Conservation (phyloP, 2,113 vertebrate genomes). For the Pseudorhombus dupliciocellatus region DNA sequence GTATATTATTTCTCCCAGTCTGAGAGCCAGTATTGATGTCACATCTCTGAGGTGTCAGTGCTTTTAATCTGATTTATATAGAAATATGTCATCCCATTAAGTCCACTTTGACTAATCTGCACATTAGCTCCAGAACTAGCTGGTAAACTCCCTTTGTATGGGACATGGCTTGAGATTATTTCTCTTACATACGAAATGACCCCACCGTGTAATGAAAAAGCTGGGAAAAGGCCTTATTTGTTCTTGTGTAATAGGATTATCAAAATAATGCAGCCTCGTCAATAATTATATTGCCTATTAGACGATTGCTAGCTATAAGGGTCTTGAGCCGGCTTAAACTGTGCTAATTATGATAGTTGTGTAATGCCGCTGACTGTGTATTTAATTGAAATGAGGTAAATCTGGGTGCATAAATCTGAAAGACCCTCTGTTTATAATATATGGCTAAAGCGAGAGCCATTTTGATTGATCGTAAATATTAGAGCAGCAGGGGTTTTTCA, state of each 20-base stretch:
- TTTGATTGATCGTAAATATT: neutral
- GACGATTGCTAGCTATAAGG: slow-evolving; percentile 42
- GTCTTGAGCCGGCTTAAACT: slow-evolving; percentile 56
- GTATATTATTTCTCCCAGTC: slow-evolving; percentile 67
- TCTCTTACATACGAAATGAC: slow-evolving; percentile 31
- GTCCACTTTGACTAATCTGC: slow-evolving; percentile 73
- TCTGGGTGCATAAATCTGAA: neutral
- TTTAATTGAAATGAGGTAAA: slow-evolving; percentile 3
- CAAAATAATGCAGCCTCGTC: slow-evolving; percentile 55
- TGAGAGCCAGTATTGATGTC: slow-evolving; percentile 64
- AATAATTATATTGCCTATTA: slow-evolving; percentile 63
- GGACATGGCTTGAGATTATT: slow-evolving; percentile 27
- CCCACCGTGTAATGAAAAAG: slow-evolving; percentile 50
- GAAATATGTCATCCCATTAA: slow-evolving; percentile 75
- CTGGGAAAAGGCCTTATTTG: slow-evolving; percentile 57
- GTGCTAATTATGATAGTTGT: neutral
- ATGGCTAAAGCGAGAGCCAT: neutral
- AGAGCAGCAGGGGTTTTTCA: neutral
- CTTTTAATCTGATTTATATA: slow-evolving; percentile 81
- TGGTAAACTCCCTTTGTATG: slow-evolving; percentile 52
- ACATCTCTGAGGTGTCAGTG: slow-evolving; percentile 64
- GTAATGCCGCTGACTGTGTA: neutral
- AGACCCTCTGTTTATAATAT: slow-evolving; percentile 6
- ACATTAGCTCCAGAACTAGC: slow-evolving; percentile 59
- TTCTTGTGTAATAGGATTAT: slow-evolving; percentile 76